phyloP scores from a whole-genome alignment of 2,797 vertebrate genomes.

The Pangasius krempfi region DNA sequence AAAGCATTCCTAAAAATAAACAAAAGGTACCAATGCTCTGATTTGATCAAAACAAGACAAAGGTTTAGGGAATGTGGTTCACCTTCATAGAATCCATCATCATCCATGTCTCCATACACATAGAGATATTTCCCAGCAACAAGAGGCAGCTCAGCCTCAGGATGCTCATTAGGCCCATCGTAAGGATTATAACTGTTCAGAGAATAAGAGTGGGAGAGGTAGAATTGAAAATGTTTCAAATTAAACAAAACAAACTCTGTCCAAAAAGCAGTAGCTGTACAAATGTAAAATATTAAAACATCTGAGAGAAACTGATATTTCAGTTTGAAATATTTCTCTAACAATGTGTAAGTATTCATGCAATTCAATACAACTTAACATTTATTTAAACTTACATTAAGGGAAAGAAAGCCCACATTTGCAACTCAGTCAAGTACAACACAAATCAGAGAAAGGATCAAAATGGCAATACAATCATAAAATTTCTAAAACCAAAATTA shows the following conservation, averaged over 20 bases:
- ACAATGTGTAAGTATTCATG: not conserved
- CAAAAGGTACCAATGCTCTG: too few relatives aligned
- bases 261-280: not conserved
- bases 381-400: not conserved
- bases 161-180: slow-evolving; percentile 97
- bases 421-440: not conserved
- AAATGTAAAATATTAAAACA: not conserved
- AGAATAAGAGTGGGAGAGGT: slow-evolving; percentile 10
- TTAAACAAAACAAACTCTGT: not conserved
- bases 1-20: not conserved
- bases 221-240: not conserved
- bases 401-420: not conserved
- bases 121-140: slow-evolving; percentile 97
- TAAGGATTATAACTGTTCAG: slow-evolving; percentile 92
- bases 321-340: not conserved
- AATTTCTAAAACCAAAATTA: not conserved
- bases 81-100: slow-evolving; percentile 99
- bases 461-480: not conserved
- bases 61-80: slow-evolving; percentile 26
- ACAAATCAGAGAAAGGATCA: not conserved
- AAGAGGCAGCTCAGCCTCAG: slow-evolving; percentile 96
- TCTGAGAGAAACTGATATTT: not conserved
- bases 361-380: not conserved
- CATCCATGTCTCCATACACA: slow-evolving; percentile 96
- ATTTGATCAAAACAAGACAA: not conserved